Conservation (phyloP, 2,888 invertebrate species). For the Hoplodrina blanda region DNA sequence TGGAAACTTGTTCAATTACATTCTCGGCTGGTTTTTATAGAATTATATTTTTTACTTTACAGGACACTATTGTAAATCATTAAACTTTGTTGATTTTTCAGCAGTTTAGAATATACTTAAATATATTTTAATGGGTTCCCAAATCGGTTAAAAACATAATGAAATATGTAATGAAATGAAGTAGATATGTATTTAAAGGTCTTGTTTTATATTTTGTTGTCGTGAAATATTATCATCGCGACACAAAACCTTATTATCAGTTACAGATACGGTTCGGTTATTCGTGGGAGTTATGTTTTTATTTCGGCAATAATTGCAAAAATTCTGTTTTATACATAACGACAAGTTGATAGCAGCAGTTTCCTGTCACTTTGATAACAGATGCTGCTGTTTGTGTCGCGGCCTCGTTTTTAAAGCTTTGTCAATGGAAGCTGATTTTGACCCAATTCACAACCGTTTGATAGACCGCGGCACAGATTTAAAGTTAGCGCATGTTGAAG, state of each 20-base stretch:
- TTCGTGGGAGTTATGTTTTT: slow-evolving; percentile 83
- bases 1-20: background rate
- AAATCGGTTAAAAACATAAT: background rate
- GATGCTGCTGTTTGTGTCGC: slow-evolving; percentile 81
- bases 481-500: slow-evolving; percentile 65
- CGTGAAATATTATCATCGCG: slow-evolving; percentile 60
- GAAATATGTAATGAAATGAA: background rate
- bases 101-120: background rate
- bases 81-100: background rate
- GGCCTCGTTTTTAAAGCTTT: slow-evolving; percentile 87
- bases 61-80: too few species aligned
- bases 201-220: slow-evolving; percentile 49
- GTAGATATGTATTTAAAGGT: slow-evolving; percentile 44
- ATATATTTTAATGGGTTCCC: background rate
- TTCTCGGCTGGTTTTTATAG: too few species aligned
- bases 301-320: slow-evolving; percentile 91
- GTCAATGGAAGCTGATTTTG: slow-evolving; percentile 89
- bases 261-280: slow-evolving; percentile 71
- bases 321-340: slow-evolving; percentile 88
- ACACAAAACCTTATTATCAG: slow-evolving; percentile 64
- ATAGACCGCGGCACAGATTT: slow-evolving; percentile 70
- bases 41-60: too few species aligned
- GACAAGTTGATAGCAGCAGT: slow-evolving; percentile 87
- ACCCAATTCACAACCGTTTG: slow-evolving; percentile 80
- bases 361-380: slow-evolving; percentile 87